Conservation (phyloP, 2,888 invertebrate genomes). For the Megalurothrips usitatus region DNA sequence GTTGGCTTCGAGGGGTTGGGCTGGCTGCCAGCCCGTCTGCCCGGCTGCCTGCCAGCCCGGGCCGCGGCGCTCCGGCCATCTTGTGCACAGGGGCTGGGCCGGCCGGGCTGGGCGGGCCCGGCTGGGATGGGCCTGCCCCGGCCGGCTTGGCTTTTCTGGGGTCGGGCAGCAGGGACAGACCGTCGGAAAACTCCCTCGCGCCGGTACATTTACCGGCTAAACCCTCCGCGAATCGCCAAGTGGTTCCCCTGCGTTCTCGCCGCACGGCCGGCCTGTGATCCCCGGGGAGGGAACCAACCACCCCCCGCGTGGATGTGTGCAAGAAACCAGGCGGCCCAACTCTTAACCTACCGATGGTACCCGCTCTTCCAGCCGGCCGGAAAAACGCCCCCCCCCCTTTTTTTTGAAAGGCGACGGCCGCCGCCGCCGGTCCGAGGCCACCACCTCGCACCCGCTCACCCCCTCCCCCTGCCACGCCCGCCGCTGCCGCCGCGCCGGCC, state of each 20-base stretch:
- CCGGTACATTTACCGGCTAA: too few relatives aligned
- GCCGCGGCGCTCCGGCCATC: not conserved
- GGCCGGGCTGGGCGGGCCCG: not conserved
- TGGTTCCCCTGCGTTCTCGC: not conserved
- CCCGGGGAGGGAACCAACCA: not conserved
- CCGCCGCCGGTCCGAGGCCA: too few relatives aligned
- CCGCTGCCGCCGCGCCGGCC: too few relatives aligned
- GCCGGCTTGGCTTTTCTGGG: not conserved
- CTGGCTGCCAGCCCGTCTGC: not conserved
- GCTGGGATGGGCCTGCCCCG: not conserved
- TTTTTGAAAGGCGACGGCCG: too few relatives aligned
- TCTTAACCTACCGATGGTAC: too few relatives aligned
- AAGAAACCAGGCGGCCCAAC: too few relatives aligned
- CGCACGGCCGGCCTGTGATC: not conserved
- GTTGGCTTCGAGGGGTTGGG: not conserved
- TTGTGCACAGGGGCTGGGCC: constrained; percentile 7
- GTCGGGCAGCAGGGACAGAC: not conserved
- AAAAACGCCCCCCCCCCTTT: too few relatives aligned
- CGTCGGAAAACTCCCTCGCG: not conserved
- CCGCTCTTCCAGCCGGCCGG: too few relatives aligned
- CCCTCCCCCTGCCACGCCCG: too few relatives aligned
- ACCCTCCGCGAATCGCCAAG: not conserved
- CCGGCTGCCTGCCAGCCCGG: not conserved
- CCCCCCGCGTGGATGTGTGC: too few relatives aligned
- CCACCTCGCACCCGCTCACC: too few relatives aligned